phyloP scores from a whole-genome alignment of 2,797 vertebrate species.

The Catamblyrhynchus diadema region DNA sequence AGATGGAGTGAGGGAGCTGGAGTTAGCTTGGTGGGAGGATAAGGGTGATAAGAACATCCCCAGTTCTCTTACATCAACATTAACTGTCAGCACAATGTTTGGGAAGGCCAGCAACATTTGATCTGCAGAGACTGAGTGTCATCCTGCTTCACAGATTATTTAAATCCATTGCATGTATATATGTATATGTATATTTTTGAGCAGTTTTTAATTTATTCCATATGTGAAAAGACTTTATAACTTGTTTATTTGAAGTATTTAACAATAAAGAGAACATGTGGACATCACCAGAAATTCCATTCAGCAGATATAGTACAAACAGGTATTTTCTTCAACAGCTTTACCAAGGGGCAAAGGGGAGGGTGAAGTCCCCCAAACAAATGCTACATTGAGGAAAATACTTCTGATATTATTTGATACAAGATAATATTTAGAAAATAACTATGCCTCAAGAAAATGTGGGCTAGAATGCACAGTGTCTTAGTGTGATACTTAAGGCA shows the following conservation, averaged over 20 bases:
- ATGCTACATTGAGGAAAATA: background rate
- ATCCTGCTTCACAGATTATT: background rate
- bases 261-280: background rate
- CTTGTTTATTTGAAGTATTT: background rate
- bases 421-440: conserved; percentile 32
- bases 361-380: background rate
- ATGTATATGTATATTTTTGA: background rate
- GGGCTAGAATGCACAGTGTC: background rate
- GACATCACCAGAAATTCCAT: background rate
- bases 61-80: background rate
- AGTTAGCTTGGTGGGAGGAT: background rate
- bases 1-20: background rate
- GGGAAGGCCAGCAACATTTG: background rate
- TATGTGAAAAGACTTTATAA: background rate
- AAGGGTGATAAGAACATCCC: background rate
- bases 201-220: background rate
- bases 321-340: background rate
- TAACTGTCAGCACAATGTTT: background rate
- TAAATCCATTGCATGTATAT: background rate
- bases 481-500: conserved; percentile 68
- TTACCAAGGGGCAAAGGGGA: background rate
- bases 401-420: conserved; percentile 44
- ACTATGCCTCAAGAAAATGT: conserved; percentile 36
- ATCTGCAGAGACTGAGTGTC: background rate
- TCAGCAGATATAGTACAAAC: background rate